These are phyloP conservation scores for Campodea augens DNA, from an alignment of 1,140 invertebrate genomes.

Conservation along the genomic window DNA sequence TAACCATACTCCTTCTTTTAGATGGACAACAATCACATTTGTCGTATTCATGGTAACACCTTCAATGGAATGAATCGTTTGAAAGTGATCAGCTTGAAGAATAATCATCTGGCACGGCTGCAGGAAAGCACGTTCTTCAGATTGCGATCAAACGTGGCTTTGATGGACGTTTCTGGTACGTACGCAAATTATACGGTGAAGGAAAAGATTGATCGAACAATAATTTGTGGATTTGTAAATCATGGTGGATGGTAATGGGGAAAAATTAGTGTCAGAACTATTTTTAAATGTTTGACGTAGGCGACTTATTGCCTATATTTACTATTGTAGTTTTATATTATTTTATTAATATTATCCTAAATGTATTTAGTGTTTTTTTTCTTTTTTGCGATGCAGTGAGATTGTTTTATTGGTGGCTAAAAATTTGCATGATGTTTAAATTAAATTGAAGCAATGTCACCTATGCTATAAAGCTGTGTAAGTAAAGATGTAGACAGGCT, in stretches of 20 bases:
- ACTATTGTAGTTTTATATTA: background rate
- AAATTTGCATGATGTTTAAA: no score
- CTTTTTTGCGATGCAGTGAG: no score
- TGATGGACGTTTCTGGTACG: constrained; percentile 66
- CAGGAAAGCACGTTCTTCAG: constrained; percentile 52
- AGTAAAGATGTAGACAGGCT: no score
- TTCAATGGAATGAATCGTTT: constrained; percentile 64
- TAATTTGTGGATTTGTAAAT: constrained; percentile 3
- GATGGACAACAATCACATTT: constrained; percentile 27
- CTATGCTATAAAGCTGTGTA: no score
- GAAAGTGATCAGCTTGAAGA: constrained; percentile 52
- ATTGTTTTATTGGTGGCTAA: no score
- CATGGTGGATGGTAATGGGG: no score
- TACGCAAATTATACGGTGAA: constrained; percentile 8
- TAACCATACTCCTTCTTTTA: constrained; percentile 31
- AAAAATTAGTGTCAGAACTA: no score
- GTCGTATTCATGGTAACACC: constrained; percentile 34
- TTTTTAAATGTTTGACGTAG: background rate
- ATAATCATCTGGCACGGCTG: constrained; percentile 54
- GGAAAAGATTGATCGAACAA: constrained; percentile 4
- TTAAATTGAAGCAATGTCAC: no score
- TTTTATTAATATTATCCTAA: no score
- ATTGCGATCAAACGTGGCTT: constrained; percentile 53
- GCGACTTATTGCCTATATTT: background rate
- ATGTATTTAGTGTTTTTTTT: no score